phyloP scores from a whole-genome alignment of 2,888 invertebrate species.

The Amphipoea oculea region DNA sequence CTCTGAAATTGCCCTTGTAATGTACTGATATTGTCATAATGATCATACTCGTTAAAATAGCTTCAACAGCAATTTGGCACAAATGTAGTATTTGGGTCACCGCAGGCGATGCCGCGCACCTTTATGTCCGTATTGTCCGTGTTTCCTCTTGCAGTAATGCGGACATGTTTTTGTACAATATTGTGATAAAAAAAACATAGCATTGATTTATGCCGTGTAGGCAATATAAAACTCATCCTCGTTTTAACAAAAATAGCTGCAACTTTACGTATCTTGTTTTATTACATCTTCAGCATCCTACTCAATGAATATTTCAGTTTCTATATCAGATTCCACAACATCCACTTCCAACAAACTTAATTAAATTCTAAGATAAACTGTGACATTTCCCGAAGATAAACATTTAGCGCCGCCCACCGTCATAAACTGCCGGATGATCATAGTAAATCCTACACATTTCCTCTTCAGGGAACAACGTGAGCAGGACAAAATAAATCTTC shows the following conservation, averaged over 20 bases:
- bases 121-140: conserved; percentile 16
- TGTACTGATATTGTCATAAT: conserved; percentile 64
- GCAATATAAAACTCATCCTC: neutral
- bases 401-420: conserved; percentile 21
- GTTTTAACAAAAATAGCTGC: neutral
- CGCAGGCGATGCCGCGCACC: conserved; percentile 37
- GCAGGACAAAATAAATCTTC: conserved; percentile 61
- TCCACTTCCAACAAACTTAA: conserved; percentile 8
- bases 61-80: conserved; percentile 62
- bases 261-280: neutral
- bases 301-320: neutral
- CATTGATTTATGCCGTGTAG: neutral
- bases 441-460: conserved; percentile 59
- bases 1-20: conserved; percentile 46
- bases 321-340: conserved; percentile 14
- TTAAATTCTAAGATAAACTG: conserved; percentile 24
- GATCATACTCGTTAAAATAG: conserved; percentile 67
- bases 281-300: neutral
- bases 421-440: conserved; percentile 49
- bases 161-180: conserved; percentile 8
- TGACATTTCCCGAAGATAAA: conserved; percentile 23
- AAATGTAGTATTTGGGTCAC: conserved; percentile 61
- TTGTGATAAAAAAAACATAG: neutral
- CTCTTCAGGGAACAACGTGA: conserved; percentile 45
- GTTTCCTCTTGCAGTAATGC: conserved; percentile 13